These are phyloP conservation scores for Oryzias curvinotus DNA, from an alignment of 2,113 vertebrate species.

Conservation along the genomic window DNA sequence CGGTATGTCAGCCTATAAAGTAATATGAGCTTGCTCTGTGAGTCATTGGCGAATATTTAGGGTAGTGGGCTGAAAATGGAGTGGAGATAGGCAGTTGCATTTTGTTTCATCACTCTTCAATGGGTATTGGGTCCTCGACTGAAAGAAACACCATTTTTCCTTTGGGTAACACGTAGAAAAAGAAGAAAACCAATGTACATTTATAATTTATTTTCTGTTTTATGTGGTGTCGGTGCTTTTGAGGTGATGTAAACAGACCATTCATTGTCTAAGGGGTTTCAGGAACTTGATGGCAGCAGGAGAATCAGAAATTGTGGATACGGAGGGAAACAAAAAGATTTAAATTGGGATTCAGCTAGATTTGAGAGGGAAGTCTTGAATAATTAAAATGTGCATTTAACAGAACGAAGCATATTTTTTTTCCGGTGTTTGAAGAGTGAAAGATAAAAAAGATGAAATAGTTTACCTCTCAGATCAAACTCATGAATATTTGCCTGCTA, in stretches of 20 bases:
- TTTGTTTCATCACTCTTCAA: conserved; percentile 66
- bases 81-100: conserved; percentile 34
- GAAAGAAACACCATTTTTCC: conserved; percentile 43
- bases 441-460: not conserved
- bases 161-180: conserved; percentile 25
- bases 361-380: conserved; percentile 1
- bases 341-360: conserved; percentile 1
- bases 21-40: conserved; percentile 10
- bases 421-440: conserved; percentile 1
- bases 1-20: conserved; percentile 8
- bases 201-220: conserved; percentile 10
- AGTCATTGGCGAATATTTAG: conserved; percentile 1
- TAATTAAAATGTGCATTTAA: conserved; percentile 3
- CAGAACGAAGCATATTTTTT: conserved; percentile 8
- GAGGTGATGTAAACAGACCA: conserved; percentile 29
- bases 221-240: conserved; percentile 7
- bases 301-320: no score
- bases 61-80: conserved; percentile 16
- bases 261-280: conserved; percentile 3
- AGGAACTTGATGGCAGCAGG: no score
- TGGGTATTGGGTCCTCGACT: conserved; percentile 33
- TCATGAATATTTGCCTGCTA: conserved; percentile 9
- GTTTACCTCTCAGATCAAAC: conserved; percentile 9
- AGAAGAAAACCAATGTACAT: conserved; percentile 19
- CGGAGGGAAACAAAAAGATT: not conserved